phyloP scores from a whole-genome alignment of 2,113 vertebrate species.

The Tachycineta bicolor region DNA sequence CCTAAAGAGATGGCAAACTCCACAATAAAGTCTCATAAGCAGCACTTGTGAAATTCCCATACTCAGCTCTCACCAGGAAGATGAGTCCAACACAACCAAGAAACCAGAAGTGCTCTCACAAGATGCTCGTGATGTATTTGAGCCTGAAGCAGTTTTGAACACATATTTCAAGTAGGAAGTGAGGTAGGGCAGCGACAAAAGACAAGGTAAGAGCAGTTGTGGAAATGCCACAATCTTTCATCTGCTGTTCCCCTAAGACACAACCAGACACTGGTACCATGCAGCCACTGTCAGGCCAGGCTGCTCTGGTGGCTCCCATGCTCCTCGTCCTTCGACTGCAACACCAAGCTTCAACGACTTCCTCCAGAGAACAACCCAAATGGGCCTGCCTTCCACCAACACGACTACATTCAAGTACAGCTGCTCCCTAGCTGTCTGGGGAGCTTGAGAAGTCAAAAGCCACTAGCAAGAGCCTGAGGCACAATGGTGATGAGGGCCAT shows the following conservation, averaged over 20 bases:
- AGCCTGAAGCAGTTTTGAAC: background rate
- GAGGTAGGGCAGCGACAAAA: background rate
- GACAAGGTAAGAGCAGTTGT: background rate
- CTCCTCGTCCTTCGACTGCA: background rate
- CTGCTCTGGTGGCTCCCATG: background rate
- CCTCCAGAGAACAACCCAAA: background rate
- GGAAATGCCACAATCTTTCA: background rate
- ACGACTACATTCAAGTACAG: fast-evolving
- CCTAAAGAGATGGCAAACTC: background rate
- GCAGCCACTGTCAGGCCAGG: background rate
- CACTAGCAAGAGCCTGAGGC: background rate
- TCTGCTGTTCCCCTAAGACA: background rate
- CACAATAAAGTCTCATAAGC: fast-evolving
- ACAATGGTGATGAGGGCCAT: background rate
- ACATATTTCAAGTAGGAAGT: background rate
- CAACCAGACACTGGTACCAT: background rate
- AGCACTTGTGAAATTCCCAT: background rate
- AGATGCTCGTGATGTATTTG: background rate
- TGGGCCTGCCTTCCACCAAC: background rate
- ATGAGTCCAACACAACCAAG: background rate
- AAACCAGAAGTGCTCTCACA: background rate
- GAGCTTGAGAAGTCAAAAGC: background rate
- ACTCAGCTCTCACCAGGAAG: background rate
- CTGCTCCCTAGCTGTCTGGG: background rate
- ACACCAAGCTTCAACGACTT: background rate